These are phyloP conservation scores for Hippopotamyrus pictus DNA, from an alignment of 2,797 vertebrate species.

Conservation along the genomic window DNA sequence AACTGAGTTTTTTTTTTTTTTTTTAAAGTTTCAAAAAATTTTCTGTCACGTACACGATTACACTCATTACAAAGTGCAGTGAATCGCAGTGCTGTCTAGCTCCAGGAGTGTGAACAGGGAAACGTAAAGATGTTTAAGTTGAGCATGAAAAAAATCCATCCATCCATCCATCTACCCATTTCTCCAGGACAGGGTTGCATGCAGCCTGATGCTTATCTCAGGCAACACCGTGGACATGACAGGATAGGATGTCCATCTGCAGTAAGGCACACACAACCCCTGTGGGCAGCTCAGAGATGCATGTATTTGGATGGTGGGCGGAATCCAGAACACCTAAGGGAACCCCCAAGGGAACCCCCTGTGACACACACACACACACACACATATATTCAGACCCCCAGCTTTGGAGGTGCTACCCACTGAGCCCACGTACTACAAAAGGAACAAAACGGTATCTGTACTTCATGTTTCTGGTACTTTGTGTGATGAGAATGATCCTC, in stretches of 20 bases:
- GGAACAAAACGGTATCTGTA: background rate
- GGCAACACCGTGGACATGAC: background rate
- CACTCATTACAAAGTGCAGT: background rate
- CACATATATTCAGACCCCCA: background rate
- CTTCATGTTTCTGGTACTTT: background rate
- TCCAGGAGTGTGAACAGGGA: background rate
- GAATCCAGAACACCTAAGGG: background rate
- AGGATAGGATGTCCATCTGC: background rate
- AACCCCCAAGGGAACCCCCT: background rate
- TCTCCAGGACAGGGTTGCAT: background rate
- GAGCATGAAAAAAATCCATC: background rate
- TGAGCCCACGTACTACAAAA: background rate
- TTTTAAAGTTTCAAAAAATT: background rate
- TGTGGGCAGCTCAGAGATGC: background rate
- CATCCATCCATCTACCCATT: background rate
- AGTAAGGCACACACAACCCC: background rate
- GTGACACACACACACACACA: background rate
- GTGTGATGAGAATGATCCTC: background rate
- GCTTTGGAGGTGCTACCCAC: background rate
- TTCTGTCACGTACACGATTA: background rate
- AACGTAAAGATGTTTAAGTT: background rate
- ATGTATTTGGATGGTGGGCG: background rate
- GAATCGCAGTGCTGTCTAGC: background rate
- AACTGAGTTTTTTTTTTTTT: background rate
- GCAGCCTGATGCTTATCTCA: background rate